Percentiles rank a stretch among this genome's conserved stretches.
These are phyloP conservation scores for Thereuonema tuberculata DNA, from an alignment of 1,140 invertebrate genomes.

Conservation along the genomic window DNA sequence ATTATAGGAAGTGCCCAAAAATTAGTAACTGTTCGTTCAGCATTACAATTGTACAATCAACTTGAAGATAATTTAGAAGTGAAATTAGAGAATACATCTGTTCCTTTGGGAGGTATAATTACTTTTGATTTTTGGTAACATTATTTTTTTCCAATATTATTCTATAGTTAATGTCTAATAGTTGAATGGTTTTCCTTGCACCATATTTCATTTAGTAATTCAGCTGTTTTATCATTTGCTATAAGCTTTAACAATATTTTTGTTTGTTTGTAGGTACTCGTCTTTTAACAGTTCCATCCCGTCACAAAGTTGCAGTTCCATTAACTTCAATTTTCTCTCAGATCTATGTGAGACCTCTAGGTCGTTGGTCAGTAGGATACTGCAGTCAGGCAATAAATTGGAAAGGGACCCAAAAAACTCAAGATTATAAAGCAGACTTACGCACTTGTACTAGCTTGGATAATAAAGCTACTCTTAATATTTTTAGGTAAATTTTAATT, in stretches of 20 bases:
- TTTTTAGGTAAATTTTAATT: no score
- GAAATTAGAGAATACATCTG: conserved; percentile 42
- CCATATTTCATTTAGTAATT: no score
- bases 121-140: conserved; percentile 15
- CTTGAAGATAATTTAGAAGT: conserved; percentile 53
- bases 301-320: conserved; percentile 42
- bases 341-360: conserved; percentile 43
- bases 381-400: conserved; percentile 47
- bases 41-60: conserved; percentile 64
- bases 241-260: no score
- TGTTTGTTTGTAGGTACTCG: conserved; percentile 25
- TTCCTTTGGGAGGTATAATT: conserved; percentile 21
- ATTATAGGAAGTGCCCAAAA: conserved; percentile 87
- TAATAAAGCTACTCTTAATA: no score
- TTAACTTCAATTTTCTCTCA: conserved; percentile 44
- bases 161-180: no score
- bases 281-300: conserved; percentile 22
- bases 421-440: no score
- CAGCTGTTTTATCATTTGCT: no score
- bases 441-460: no score
- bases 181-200: no score
- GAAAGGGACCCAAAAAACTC: no score
- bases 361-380: conserved; percentile 39
- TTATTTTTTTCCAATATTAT: no score
- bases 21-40: conserved; percentile 86